Conservation (phyloP, 1,140 invertebrate species). For the Aphidius ervi region DNA sequence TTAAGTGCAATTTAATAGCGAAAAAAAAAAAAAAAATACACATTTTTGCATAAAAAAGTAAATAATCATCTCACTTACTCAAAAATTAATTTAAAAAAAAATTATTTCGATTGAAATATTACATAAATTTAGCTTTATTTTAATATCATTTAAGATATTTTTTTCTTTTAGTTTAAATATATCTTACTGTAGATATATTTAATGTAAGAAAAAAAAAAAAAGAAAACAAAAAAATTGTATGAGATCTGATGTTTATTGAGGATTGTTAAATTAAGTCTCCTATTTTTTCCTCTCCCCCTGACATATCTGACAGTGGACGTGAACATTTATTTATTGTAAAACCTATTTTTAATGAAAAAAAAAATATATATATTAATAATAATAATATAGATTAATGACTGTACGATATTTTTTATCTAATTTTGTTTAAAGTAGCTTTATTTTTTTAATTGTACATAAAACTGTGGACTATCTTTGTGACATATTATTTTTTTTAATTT, state of each 20-base stretch:
- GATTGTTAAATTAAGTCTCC: conserved; percentile 1
- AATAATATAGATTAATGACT: too few species aligned
- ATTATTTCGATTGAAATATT: not conserved
- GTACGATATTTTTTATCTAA: too few species aligned
- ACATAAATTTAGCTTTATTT: too few species aligned
- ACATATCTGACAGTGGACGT: conserved; percentile 19
- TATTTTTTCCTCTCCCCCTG: conserved; percentile 1
- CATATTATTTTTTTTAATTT: too few species aligned
- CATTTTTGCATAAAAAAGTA: not conserved
- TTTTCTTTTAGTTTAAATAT: too few species aligned
- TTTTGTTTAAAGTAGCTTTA: too few species aligned
- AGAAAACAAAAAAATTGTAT: not conserved
- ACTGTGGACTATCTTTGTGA: too few species aligned
- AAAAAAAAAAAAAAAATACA: conserved; percentile 8
- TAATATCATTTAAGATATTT: too few species aligned
- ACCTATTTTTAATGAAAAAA: too few species aligned
- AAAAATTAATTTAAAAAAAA: not conserved
- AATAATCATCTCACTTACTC: conserved; percentile 5
- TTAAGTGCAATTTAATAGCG: not conserved
- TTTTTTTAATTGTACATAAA: too few species aligned
- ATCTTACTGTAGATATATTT: not conserved
- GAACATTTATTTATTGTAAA: conserved; percentile 13
- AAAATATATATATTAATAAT: too few species aligned
- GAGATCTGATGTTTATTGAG: conserved; percentile 4
- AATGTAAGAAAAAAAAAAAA: not conserved